phyloP scores from a whole-genome alignment of 53 echinoderm and acorn worm genomes.

The Echinarachnius parma region DNA sequence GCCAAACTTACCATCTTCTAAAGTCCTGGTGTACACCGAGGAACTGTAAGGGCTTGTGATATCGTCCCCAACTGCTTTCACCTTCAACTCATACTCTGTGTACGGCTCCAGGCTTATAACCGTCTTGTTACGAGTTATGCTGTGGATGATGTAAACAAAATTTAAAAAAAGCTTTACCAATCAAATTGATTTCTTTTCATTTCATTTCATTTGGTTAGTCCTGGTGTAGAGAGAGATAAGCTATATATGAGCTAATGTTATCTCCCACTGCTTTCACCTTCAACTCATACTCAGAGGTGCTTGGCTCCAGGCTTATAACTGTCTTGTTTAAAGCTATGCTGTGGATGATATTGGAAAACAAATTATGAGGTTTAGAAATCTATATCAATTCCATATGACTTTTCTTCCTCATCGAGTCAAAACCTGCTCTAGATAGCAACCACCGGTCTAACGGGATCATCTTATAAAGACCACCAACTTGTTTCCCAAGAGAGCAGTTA shows the following conservation, averaged over 20 bases:
- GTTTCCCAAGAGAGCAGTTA: too few species aligned
- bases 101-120: slow-evolving; percentile 50
- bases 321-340: not conserved
- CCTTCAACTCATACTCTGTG: slow-evolving; percentile 59
- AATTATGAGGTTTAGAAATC: too few species aligned
- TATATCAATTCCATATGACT: too few species aligned
- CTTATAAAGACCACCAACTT: too few species aligned
- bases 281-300: slow-evolving; percentile 60
- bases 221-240: slow-evolving; percentile 24
- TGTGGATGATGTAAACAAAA: not conserved
- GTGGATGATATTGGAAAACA: not conserved
- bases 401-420: too few species aligned
- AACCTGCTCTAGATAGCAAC: too few species aligned
- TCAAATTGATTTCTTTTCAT: not conserved
- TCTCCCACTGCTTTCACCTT: slow-evolving; percentile 46
- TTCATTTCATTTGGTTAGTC: not conserved
- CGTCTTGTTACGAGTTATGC: not conserved
- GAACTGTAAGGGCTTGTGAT: slow-evolving; percentile 38
- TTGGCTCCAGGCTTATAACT: slow-evolving; percentile 48
- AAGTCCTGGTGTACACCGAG: slow-evolving; percentile 21
- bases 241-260: slow-evolving; percentile 20
- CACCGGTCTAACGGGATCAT: too few species aligned
- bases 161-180: not conserved
- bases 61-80: slow-evolving; percentile 42
- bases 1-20: slow-evolving; percentile 47